Evolutionary conservation across 2,797 vertebrate species (phyloP).

Genomic region (Myotis vivesi): DNA sequence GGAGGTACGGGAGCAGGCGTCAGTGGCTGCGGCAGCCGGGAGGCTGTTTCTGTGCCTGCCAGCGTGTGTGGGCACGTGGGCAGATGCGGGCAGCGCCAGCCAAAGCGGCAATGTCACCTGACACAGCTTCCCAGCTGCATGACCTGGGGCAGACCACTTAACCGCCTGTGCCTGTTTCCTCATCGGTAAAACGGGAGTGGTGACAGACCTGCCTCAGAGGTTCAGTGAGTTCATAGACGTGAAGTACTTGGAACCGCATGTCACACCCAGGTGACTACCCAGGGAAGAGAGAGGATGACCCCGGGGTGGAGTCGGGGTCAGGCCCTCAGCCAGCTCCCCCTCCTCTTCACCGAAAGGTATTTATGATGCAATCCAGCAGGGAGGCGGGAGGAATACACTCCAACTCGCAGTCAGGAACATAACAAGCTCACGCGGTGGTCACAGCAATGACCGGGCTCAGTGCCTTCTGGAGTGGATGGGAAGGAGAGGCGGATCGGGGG

Average conservation of each 20-base stretch:
- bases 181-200: background rate
- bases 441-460: accelerated
- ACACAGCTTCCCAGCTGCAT: background rate
- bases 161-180: background rate
- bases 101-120: accelerated
- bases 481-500: too few species aligned
- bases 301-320: background rate
- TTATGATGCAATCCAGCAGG: accelerated
- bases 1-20: slow-evolving; percentile 75
- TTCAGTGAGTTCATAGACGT: accelerated
- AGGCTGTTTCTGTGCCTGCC: accelerated
- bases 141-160: too few species aligned
- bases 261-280: accelerated
- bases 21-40: accelerated
- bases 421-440: accelerated
- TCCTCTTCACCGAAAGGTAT: accelerated
- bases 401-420: too few species aligned
- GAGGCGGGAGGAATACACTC: background rate
- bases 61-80: accelerated
- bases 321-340: background rate
- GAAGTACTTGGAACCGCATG: accelerated
- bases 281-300: background rate
- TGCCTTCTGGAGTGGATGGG: background rate
- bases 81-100: accelerated
- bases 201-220: background rate